Conservation (phyloP, 92 coral and sea anemone species). For the Siderastrea radians region DNA sequence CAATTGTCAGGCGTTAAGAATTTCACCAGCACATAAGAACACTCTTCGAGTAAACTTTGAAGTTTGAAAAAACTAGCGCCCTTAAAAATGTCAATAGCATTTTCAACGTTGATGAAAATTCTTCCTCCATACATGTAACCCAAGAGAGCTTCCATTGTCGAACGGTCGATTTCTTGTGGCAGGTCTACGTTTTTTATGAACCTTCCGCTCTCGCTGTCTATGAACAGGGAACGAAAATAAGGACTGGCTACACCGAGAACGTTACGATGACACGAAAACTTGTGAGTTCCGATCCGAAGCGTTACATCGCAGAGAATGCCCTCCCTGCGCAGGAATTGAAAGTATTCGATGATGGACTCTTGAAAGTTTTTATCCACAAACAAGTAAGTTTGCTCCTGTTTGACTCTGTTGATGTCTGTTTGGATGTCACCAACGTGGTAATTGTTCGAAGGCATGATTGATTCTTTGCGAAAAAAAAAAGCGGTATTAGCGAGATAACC, state of each 20-base stretch:
- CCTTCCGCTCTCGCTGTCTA: constrained; percentile 78
- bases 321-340: constrained; percentile 73
- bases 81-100: constrained; percentile 79
- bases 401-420: constrained; percentile 74
- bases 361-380: constrained; percentile 75
- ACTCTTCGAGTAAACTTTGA: constrained; percentile 71
- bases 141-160: constrained; percentile 67
- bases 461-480: background rate
- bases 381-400: constrained; percentile 58
- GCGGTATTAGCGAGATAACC: background rate
- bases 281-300: constrained; percentile 71
- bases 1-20: constrained; percentile 84
- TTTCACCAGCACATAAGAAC: constrained; percentile 75
- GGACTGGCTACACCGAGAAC: constrained; percentile 89
- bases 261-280: constrained; percentile 80
- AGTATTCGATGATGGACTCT: constrained; percentile 70
- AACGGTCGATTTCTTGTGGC: constrained; percentile 56
- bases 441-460: constrained; percentile 19
- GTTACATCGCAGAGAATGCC: constrained; percentile 84
- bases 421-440: constrained; percentile 41
- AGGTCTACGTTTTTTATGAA: constrained; percentile 77
- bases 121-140: constrained; percentile 88
- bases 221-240: constrained; percentile 84
- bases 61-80: constrained; percentile 83
- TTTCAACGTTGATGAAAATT: constrained; percentile 60